Base-by-base conservation (phyloP, 2,888 invertebrate species). In the Drosophila kuntzei region DNA sequence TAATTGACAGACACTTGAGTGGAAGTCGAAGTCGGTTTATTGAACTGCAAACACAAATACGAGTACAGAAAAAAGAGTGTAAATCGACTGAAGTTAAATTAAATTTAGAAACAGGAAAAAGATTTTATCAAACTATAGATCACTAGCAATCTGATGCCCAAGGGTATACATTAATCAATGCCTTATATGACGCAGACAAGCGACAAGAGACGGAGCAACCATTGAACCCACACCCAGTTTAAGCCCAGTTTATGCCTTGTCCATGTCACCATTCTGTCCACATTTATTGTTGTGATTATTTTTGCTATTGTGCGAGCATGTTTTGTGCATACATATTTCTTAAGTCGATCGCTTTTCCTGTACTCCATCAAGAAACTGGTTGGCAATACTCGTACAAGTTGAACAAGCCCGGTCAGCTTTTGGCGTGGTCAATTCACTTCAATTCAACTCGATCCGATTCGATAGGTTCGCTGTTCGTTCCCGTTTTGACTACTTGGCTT, bases 401-500 rank as follows among this genome's bases (percentile, higher is more conserved):
- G 55, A 47, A 44, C 53, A 57, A 70, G 61, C 57, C 57, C 61
- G 74, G 67, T 54, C 57, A 27, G 47, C 32, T 55, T 32, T 50
- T 79, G 77, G 85, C 80, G 71, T 70, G 80, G 77, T 75, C 78
- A 58, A 68, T 59, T 73, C 62, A 57, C 47, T 55, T 55, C 44
- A 11, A 53, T 47, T 47, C 64, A 32, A 46, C 32, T 73, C 34
- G 41, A 25, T 49, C 57, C 47, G 44, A 44, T 53, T 73, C 53
- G 78, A 78, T 82, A 70, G 65, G 78, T 70, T 75, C 41, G 58
- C 32, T 47, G 57, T 51, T 62, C 37, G 80, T 73, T 86, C 80
- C 86, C 86, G 78, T 83, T 78, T 78, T 60, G 72, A 76, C 72
- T 73, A 66, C 64, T 66, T 64, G 55, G 44, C 55, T 72, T 72